Base-by-base conservation (phyloP, 2,113 vertebrate species). In the Petrocephalus microphthalmus region DNA sequence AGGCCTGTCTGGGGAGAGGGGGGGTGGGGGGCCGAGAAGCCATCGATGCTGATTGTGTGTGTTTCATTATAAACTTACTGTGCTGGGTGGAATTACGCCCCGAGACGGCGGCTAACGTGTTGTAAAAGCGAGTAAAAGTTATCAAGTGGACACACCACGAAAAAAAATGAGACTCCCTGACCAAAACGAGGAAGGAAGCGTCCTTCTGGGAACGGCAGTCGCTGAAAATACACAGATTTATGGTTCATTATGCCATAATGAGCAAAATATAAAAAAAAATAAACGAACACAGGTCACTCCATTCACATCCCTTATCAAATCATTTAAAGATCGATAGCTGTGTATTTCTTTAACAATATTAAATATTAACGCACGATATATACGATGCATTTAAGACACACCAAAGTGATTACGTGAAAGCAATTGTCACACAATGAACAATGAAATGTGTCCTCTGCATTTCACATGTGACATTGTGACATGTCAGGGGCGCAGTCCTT, bases 31-130 rank as follows among this genome's bases (percentile, higher is more conserved):
- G 91, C 91, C 90, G 91, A 93, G 89, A 87, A 88, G 92, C 87
- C 88, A 91, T 91, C 90, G 91, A 92, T 88, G 89, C 92, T 91
- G 87, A 89, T 85, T 91, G 89, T 88, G 37, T 85, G 88, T 91
- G 91, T 94, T 92, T 93, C 90, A 88, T 60, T 91, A 84, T 49
- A 87, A 90, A 57, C 90, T 92, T 87, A 86, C 90, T 0, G 8
- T 53, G 47, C 81, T 67, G 56, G 56, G 88, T 92, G 90, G 90
- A 93, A 90, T 90, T 89, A 87, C 57, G 90, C 86, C 92, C 90
- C 51, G 37, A 92, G 89, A 93, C 92, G 93, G 88, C 88, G 89
- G 91, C 91, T 88, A 91, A 93, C 93, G 91, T 93, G 91, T 91
- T 93, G 93, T n/a, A n/a, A n/a, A n/a, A n/a, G n/a, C 90, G 93